Base-by-base conservation (phyloP, 2,888 invertebrate species). In the Cantharis flavilabris region DNA sequence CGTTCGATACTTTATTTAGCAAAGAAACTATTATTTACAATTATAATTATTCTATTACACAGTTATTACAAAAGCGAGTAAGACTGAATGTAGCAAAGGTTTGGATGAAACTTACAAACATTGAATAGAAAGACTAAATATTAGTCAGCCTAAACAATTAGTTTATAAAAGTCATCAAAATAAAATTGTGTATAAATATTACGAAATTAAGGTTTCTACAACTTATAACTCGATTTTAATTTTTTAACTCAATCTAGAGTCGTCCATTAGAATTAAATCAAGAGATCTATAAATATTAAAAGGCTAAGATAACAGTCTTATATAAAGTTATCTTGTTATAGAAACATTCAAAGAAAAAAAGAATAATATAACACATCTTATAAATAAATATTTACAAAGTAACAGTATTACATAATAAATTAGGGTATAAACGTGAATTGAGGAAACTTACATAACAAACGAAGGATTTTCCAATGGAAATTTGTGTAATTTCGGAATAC, bases 241-340 rank as follows among this genome's bases (percentile, higher is more conserved):
- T 49, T 49, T 49, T n/a, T 4, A 49, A 49, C 49, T 49, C 49
- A 49, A n/a, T 49, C n/a, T n/a, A 49, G 13, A 67, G 20, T 67
- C 18, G 18, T 67, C 23, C 23, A 67, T 67, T 67, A 14, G 23
- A 67, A 67, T 67, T 67, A 67, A 75, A 74, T 16, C 65, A 71
- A 78, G 78, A 78, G 78, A 78, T 78, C 78, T 78, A 75, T 72
- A 49, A 28, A 67, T 67, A 72, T 74, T 69, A 77, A 70, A 77
- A 72, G 72, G 75, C 69, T 71, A 70, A 72, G 78, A 75, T 73
- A 73, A 72, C 73, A 75, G 75, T 78, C 75, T 75, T 73, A 77
- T 26, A 77, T 63, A 72, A 69, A 63, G 62, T 69, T 76, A 74
- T 70, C 30, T 70, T 74, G 64, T 74, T 75, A 72, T 76, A 77